Percentiles rank a stretch among this genome's conserved stretches.
Conservation (phyloP, 23 tunicate genomes). For the Botrylloides violaceus region DNA sequence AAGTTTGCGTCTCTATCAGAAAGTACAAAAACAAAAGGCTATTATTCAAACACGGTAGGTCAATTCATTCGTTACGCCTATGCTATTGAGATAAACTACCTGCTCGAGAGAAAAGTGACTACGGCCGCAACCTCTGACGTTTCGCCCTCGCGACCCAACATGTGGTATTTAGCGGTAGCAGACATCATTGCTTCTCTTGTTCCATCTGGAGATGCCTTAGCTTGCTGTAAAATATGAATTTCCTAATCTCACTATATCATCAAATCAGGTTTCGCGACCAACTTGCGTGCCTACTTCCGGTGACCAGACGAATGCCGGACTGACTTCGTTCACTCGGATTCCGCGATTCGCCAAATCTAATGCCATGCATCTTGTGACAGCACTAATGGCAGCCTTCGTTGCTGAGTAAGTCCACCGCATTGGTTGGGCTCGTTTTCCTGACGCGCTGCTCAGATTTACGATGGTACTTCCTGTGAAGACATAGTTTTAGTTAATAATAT, state of each 20-base stretch:
- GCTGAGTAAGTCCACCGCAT: conserved; percentile 86
- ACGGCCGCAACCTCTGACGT: conserved; percentile 72
- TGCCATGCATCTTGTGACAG: conserved; percentile 66
- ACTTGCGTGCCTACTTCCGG: conserved; percentile 38
- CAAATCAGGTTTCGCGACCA: neutral
- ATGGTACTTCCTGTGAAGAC: conserved; percentile 25
- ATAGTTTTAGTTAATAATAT: no score
- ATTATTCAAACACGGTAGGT: neutral
- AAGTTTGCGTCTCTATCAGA: conserved; percentile 63
- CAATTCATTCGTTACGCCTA: neutral
- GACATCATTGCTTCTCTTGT: conserved; percentile 24
- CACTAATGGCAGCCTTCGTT: conserved; percentile 75
- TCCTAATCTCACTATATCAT: neutral
- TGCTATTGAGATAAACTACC: conserved; percentile 13
- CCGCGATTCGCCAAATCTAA: conserved; percentile 49
- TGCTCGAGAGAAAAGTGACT: conserved; percentile 52
- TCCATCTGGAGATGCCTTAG: conserved; percentile 64
- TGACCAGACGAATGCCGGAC: conserved; percentile 65
- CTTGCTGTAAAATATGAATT: conserved; percentile 23
- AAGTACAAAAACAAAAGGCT: neutral
- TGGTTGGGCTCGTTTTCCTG: conserved; percentile 50
- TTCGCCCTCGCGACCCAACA: conserved; percentile 29
- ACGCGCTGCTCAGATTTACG: conserved; percentile 40
- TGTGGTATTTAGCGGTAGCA: conserved; percentile 19
- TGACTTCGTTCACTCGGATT: conserved; percentile 62